These are phyloP conservation scores for Hippolais icterina DNA, from an alignment of 2,113 vertebrate genomes.

Conservation along the genomic window DNA sequence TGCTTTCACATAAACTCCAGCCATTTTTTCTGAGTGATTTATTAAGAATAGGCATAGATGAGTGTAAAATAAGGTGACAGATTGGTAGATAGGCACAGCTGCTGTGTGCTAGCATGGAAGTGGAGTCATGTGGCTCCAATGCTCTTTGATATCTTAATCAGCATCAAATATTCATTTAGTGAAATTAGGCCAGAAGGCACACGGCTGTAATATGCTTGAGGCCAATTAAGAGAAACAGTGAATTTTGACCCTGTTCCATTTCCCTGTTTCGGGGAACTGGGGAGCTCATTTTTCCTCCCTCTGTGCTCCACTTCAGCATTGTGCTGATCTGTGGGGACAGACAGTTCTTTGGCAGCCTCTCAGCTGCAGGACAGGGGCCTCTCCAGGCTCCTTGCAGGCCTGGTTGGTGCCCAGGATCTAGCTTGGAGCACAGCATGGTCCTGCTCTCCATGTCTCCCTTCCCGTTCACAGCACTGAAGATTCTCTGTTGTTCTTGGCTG, in stretches of 20 bases:
- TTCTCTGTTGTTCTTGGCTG: background rate
- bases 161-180: constrained; percentile 25
- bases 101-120: constrained; percentile 9
- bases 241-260: background rate
- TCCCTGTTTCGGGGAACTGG: background rate
- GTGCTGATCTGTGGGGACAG: background rate
- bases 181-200: constrained; percentile 42
- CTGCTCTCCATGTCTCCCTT: background rate
- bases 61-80: constrained; percentile 34
- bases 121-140: background rate
- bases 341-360: rapidly evolving
- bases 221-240: background rate
- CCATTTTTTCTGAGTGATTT: background rate
- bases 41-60: background rate
- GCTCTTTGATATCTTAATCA: constrained; percentile 48
- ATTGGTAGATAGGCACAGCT: constrained; percentile 25
- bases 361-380: background rate
- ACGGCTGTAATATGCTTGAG: background rate
- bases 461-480: no score
- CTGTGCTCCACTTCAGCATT: background rate
- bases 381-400: background rate
- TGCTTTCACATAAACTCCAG: no score
- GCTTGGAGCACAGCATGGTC: background rate
- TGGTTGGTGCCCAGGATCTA: background rate
- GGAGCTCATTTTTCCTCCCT: background rate